These are phyloP conservation scores for Sthenelais limicola DNA, from an alignment of 2,888 invertebrate genomes.

Conservation along the genomic window DNA sequence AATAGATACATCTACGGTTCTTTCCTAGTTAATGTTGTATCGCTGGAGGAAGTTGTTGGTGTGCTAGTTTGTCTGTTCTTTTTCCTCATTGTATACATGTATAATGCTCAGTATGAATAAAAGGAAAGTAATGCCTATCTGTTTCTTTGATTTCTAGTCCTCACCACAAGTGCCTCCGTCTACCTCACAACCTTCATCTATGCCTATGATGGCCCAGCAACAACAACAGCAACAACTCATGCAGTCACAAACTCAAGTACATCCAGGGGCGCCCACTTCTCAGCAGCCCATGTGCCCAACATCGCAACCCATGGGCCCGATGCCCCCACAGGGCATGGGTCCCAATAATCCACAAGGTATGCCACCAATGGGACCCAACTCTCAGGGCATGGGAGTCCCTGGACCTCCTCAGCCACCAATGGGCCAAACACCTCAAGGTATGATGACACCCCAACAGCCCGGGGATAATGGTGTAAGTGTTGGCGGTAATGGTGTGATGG, in stretches of 20 bases:
- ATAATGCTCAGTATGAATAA: no score
- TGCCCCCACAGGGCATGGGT: constrained; percentile 8
- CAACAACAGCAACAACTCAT: constrained; percentile 34
- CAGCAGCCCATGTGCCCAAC: neutral
- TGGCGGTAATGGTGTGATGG: no score
- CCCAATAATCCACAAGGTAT: constrained; percentile 1
- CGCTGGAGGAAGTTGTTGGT: no score
- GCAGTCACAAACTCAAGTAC: constrained; percentile 40
- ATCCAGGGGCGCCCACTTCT: neutral
- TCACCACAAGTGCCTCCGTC: constrained; percentile 35
- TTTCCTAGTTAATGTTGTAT: no score
- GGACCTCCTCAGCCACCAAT: no score
- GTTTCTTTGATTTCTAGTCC: constrained; percentile 18
- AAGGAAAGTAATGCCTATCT: no score
- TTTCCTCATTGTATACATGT: no score
- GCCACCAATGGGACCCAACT: neutral
- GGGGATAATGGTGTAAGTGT: no score
- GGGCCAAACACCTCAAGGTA: no score
- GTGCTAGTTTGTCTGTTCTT: no score
- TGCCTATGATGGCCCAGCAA: constrained; percentile 29
- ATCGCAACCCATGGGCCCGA: constrained; percentile 1
- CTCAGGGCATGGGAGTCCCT: constrained; percentile 4
- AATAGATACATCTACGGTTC: no score
- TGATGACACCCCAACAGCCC: no score
- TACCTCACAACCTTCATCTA: constrained; percentile 18